A percentile compares a stretch with the other conserved stretches of the same genome.
phyloP scores from a whole-genome alignment of 2,113 vertebrate species.

The Macrotus californicus region DNA sequence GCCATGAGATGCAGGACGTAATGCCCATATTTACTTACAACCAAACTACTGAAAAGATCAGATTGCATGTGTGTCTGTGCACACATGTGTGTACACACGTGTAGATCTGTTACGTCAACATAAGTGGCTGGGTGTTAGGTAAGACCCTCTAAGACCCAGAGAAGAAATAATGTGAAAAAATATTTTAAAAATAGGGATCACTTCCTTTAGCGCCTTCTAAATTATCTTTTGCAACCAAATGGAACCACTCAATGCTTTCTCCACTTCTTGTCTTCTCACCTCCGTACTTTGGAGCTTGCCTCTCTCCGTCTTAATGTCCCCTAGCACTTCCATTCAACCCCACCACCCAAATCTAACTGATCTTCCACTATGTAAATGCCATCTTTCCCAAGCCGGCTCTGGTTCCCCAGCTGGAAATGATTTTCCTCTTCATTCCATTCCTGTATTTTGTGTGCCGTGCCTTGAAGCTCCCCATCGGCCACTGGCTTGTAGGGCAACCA shows the following conservation, averaged over 20 bases:
- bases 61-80: accelerated
- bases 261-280: neutral
- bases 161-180: neutral
- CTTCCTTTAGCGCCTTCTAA: neutral
- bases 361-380: neutral
- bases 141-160: neutral
- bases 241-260: neutral
- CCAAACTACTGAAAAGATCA: neutral
- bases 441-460: neutral
- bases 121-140: neutral
- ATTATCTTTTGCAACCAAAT: neutral
- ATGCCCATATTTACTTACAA: neutral
- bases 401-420: neutral
- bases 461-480: neutral
- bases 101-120: neutral
- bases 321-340: neutral
- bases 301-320: neutral
- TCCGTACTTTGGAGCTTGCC: neutral
- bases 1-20: neutral
- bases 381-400: neutral
- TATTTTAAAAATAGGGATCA: neutral
- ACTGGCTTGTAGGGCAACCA: neutral
- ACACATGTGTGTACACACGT: neutral
- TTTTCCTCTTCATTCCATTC: neutral
- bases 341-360: neutral